A percentile compares a stretch with the other conserved stretches of the same genome.
Conservation (phyloP, 2,113 vertebrate species). For the Acanthochromis polyacanthus region DNA sequence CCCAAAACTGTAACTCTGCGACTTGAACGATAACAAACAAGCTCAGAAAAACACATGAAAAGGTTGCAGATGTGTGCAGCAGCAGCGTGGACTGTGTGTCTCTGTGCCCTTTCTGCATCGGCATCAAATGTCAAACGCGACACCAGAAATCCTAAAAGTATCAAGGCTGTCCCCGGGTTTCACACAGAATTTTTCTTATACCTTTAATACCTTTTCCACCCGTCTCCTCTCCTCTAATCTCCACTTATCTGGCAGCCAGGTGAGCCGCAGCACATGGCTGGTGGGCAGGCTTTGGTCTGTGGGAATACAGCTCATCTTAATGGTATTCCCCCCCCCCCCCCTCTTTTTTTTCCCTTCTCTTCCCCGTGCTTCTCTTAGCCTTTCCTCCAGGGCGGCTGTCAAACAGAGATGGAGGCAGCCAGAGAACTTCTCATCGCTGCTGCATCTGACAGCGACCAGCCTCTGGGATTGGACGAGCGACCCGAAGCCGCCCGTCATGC, state of each 20-base stretch:
- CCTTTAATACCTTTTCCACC: slow-evolving; percentile 70
- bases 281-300: slow-evolving; percentile 78
- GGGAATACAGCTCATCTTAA: slow-evolving; percentile 78
- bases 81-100: slow-evolving; percentile 19
- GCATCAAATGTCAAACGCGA: slow-evolving; percentile 76
- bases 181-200: slow-evolving; percentile 62
- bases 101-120: slow-evolving; percentile 49
- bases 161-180: slow-evolving; percentile 69
- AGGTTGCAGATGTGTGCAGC: slow-evolving; percentile 2
- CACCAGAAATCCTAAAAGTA: slow-evolving; percentile 74
- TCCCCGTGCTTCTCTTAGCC: slow-evolving; percentile 57
- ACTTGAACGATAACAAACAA: slow-evolving; percentile 58
- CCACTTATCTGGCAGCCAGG: slow-evolving; percentile 80
- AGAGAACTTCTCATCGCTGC: slow-evolving; percentile 63
- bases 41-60: slow-evolving; percentile 35
- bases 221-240: slow-evolving; percentile 77
- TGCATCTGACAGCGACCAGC: slow-evolving; percentile 71
- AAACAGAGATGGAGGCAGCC: slow-evolving; percentile 65
- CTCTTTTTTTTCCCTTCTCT: slow-evolving; percentile 35
- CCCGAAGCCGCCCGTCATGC: slow-evolving; percentile 52
- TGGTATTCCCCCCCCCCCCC: slow-evolving; percentile 55
- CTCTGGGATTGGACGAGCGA: slow-evolving; percentile 68
- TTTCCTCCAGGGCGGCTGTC: slow-evolving; percentile 73
- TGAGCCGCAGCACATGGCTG: slow-evolving; percentile 76
- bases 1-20: slow-evolving; percentile 62